Conservation (phyloP, 2,797 vertebrate species). For the Helarctos malayanus region DNA sequence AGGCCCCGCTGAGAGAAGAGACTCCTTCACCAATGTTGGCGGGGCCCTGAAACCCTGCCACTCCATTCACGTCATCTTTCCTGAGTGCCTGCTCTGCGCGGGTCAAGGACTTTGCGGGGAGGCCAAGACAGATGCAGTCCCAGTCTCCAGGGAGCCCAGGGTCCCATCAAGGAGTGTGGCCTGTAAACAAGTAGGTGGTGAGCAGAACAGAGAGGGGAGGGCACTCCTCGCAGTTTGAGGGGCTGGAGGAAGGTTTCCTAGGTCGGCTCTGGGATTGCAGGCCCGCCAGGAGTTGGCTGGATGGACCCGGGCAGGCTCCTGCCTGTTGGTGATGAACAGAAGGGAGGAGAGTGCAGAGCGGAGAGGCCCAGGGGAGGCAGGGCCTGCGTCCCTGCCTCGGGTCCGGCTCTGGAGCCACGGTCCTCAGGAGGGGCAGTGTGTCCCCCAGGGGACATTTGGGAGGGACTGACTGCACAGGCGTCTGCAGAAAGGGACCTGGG, state of each 20-base stretch:
- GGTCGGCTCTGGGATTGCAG: neutral
- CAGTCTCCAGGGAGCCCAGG: neutral
- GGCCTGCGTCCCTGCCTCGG: neutral
- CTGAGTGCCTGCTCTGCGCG: neutral
- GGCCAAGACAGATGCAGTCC: no score
- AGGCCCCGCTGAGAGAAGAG: neutral
- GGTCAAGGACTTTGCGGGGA: neutral
- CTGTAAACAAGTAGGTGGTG: neutral
- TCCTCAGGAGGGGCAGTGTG: neutral
- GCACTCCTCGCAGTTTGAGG: neutral
- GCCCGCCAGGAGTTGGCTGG: neutral
- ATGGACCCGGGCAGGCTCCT: neutral
- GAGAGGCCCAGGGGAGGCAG: neutral
- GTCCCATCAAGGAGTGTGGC: neutral
- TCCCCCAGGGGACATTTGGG: neutral
- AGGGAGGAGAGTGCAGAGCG: neutral
- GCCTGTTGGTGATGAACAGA: accelerated
- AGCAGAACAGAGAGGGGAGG: neutral
- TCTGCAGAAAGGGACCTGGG: neutral
- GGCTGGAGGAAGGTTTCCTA: neutral
- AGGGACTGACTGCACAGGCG: neutral
- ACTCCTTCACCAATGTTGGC: no score
- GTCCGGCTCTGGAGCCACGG: neutral
- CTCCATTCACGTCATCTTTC: no score
- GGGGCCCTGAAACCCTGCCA: neutral